Evolutionary conservation across 2,797 vertebrate species (phyloP).

Genomic region (Centroberyx gerrardi): DNA sequence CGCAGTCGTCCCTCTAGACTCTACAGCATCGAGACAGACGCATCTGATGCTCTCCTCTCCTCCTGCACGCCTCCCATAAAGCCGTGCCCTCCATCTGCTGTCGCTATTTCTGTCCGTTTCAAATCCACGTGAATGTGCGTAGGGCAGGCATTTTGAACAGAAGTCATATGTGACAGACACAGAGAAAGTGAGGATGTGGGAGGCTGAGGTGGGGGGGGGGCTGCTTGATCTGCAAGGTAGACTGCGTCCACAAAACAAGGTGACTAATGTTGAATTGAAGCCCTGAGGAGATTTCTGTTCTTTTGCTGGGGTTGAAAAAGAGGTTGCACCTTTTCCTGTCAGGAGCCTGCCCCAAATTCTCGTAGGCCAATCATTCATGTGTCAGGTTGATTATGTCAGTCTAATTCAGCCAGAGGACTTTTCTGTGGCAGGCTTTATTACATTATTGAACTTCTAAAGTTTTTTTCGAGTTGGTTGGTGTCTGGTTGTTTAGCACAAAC

Average conservation of each 20-base stretch:
- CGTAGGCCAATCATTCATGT: constrained; percentile 46
- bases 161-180: constrained; percentile 37
- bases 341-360: constrained; percentile 17
- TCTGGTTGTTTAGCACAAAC: neutral
- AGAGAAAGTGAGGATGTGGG: constrained; percentile 28
- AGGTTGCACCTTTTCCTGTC: constrained; percentile 39
- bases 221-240: constrained; percentile 31
- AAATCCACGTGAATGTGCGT: constrained; percentile 39
- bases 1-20: constrained; percentile 33
- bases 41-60: constrained; percentile 39
- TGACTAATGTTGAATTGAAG: constrained; percentile 68
- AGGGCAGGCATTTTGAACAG: constrained; percentile 19
- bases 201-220: constrained; percentile 3
- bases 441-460: constrained; percentile 10
- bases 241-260: constrained; percentile 45
- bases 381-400: constrained; percentile 57
- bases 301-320: constrained; percentile 50
- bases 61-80: constrained; percentile 49
- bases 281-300: constrained; percentile 56
- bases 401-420: constrained; percentile 25
- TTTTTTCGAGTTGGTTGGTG: constrained; percentile 9
- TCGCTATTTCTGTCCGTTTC: constrained; percentile 49
- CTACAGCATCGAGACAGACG: constrained; percentile 30
- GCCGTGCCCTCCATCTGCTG: constrained; percentile 55
- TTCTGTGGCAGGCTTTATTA: constrained; percentile 16